Percentiles rank a stretch among this genome's conserved stretches.
Conservation (phyloP, 2,888 invertebrate species). For the Erpobdella octoculata region DNA sequence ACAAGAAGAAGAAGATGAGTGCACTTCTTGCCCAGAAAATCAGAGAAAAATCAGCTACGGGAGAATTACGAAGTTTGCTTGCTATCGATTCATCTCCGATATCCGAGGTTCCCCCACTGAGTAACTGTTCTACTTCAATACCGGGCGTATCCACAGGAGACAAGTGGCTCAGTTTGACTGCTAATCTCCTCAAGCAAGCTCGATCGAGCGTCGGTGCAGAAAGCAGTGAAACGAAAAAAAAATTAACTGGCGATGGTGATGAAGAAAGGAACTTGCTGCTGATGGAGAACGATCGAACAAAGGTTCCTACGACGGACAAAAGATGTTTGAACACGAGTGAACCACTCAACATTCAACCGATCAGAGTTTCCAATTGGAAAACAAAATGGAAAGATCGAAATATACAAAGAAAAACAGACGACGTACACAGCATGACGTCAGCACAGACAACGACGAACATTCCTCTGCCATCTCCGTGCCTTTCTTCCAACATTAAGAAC, state of each 20-base stretch:
- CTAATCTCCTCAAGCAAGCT: constrained; percentile 8
- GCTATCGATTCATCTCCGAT: background rate
- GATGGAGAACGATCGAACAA: too few relatives aligned
- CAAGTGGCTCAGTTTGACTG: constrained; percentile 9
- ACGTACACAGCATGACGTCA: background rate
- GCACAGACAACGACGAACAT: background rate
- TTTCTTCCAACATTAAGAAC: background rate
- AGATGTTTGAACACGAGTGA: too few relatives aligned
- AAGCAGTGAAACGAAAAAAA: background rate
- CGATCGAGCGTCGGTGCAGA: background rate
- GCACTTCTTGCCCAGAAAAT: background rate
- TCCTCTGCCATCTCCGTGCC: background rate
- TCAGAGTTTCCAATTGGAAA: constrained; percentile 7
- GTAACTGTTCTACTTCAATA: background rate
- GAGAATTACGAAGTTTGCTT: background rate
- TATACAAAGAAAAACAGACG: background rate
- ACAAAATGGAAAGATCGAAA: background rate
- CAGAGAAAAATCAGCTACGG: background rate
- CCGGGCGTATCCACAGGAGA: background rate
- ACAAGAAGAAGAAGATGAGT: constrained; percentile 32
- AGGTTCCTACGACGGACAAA: too few relatives aligned
- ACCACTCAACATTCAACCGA: too few relatives aligned
- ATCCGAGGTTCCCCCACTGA: background rate
- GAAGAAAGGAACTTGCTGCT: too few relatives aligned
- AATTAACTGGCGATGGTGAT: too few relatives aligned